phyloP scores from a whole-genome alignment of 2,113 vertebrate genomes.

The Pelobates fuscus region DNA sequence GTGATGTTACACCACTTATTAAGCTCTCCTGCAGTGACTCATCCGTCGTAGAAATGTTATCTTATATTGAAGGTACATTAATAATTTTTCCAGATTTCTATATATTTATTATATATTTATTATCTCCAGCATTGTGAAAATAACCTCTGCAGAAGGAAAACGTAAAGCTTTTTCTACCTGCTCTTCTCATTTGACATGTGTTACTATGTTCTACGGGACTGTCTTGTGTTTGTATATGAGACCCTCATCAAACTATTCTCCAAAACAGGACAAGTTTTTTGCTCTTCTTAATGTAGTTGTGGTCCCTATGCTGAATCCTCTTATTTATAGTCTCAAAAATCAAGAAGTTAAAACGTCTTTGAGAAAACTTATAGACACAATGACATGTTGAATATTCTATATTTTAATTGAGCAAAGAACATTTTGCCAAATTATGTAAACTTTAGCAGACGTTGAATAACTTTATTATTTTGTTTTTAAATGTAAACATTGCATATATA shows the following conservation, averaged over 20 bases:
- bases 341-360: slow-evolving; percentile 18
- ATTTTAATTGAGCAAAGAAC: no score
- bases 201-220: slow-evolving; percentile 21
- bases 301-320: slow-evolving; percentile 32
- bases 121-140: slow-evolving; percentile 23
- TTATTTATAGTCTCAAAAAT: slow-evolving; percentile 45
- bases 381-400: no score
- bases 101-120: slow-evolving; percentile 15
- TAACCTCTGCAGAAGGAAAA: slow-evolving; percentile 14
- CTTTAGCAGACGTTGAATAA: no score
- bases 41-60: neutral
- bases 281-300: slow-evolving; percentile 26
- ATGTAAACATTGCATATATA: no score
- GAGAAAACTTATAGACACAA: neutral
- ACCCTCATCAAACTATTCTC: slow-evolving; percentile 15
- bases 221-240: slow-evolving; percentile 17
- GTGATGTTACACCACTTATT: slow-evolving; percentile 31
- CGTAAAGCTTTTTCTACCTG: slow-evolving; percentile 26
- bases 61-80: neutral
- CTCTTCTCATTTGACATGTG: slow-evolving; percentile 6
- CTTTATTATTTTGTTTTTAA: no score
- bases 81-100: neutral
- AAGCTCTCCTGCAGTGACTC: slow-evolving; percentile 36
- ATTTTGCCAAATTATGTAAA: no score
- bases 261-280: slow-evolving; percentile 27